Conservation (phyloP, 2,888 invertebrate genomes). For the Drosophila limbata region DNA sequence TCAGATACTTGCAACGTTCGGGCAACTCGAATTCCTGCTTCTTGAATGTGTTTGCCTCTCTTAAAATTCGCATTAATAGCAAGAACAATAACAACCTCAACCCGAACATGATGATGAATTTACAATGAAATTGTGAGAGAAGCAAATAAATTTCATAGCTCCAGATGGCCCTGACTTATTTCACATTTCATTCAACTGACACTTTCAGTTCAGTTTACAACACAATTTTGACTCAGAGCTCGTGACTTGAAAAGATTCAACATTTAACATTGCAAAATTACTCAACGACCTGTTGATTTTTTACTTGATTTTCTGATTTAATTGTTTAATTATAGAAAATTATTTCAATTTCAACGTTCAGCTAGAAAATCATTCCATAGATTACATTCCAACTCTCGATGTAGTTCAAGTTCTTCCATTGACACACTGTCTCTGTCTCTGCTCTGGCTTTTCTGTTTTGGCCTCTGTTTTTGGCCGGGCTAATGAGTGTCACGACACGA, state of each 20-base stretch:
- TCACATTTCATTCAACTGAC: slow-evolving; percentile 8
- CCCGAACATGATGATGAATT: slow-evolving; percentile 31
- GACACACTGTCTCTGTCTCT: background rate
- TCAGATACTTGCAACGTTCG: slow-evolving; percentile 51
- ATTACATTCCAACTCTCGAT: slow-evolving; percentile 26
- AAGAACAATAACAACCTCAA: slow-evolving; percentile 1
- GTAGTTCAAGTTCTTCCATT: slow-evolving; percentile 28
- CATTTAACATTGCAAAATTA: slow-evolving; percentile 31
- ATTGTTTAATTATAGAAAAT: slow-evolving; percentile 78
- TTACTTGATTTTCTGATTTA: slow-evolving; percentile 57
- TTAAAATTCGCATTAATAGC: background rate
- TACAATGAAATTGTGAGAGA: slow-evolving; percentile 1
- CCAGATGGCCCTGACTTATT: slow-evolving; percentile 8
- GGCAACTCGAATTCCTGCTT: slow-evolving; percentile 14
- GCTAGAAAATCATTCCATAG: slow-evolving; percentile 4
- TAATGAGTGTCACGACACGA: slow-evolving; percentile 64
- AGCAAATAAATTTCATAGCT: slow-evolving; percentile 1
- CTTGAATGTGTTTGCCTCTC: background rate
- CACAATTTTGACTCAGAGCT: slow-evolving; percentile 44
- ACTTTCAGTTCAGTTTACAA: slow-evolving; percentile 19
- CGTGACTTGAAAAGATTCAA: slow-evolving; percentile 45
- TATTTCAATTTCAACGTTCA: slow-evolving; percentile 60
- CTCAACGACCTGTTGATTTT: slow-evolving; percentile 26
- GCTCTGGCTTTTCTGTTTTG: slow-evolving; percentile 8
- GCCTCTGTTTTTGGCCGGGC: slow-evolving; percentile 21